phyloP scores from a whole-genome alignment of 2,797 vertebrate species.

The Pelobates cultripes region DNA sequence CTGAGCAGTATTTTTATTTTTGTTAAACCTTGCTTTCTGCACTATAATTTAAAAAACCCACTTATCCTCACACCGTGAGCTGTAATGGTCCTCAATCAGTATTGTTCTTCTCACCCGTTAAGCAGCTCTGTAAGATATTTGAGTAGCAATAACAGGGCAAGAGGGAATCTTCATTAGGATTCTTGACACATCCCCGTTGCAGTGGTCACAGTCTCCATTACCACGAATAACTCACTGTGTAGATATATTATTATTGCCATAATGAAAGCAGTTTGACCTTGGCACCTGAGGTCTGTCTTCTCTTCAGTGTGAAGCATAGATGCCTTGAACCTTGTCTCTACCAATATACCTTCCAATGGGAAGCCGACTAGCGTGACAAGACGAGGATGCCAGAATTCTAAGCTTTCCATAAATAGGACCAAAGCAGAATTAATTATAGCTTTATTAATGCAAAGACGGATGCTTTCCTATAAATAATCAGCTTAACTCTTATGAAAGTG shows the following conservation, averaged over 20 bases:
- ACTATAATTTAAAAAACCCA: background rate
- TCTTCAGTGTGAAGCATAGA: constrained; percentile 1
- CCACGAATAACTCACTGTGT: constrained; percentile 41
- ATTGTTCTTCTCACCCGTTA: background rate
- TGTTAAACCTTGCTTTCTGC: no score
- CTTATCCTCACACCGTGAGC: background rate
- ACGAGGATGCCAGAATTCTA: no score
- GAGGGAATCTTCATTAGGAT: constrained; percentile 25
- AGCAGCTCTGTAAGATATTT: background rate
- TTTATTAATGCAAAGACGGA: background rate
- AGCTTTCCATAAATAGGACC: background rate
- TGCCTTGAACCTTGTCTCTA: constrained; percentile 24
- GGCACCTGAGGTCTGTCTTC: constrained; percentile 24
- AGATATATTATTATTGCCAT: constrained; percentile 43
- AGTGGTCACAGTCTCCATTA: constrained; percentile 22
- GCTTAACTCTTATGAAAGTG: background rate
- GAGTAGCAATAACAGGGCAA: constrained; percentile 9
- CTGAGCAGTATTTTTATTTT: no score
- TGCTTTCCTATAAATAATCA: background rate
- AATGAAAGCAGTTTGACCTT: constrained; percentile 52
- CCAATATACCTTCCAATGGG: background rate
- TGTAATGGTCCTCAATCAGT: background rate
- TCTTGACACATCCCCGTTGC: constrained; percentile 2
- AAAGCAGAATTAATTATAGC: background rate
- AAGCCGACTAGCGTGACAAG: constrained; percentile 7